Conservation (phyloP, 2,113 vertebrate genomes). For the Tichodroma muraria region DNA sequence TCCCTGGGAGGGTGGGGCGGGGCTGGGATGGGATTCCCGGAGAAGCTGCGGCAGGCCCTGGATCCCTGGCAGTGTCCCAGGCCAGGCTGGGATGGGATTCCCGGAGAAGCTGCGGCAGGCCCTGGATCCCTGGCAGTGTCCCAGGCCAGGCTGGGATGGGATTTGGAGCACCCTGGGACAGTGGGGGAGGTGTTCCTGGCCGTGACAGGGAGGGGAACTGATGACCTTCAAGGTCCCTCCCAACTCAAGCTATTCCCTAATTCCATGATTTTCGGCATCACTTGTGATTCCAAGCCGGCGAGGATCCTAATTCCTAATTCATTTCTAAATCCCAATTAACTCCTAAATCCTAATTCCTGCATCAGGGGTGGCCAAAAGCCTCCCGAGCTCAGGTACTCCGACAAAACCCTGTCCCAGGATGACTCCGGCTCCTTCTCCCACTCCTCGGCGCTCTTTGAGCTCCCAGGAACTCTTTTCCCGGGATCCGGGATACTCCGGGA, state of each 20-base stretch:
- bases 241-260: background rate
- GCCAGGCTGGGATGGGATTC: background rate
- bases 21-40: background rate
- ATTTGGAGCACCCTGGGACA: background rate
- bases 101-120: background rate
- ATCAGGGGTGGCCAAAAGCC: background rate
- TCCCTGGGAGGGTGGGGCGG: background rate
- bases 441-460: background rate
- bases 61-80: background rate
- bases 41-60: background rate
- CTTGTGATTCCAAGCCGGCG: background rate
- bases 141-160: background rate
- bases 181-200: background rate
- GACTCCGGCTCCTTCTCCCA: background rate
- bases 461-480: background rate
- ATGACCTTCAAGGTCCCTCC: no score
- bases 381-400: background rate
- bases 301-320: background rate
- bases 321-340: background rate
- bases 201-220: fast-evolving
- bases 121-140: background rate
- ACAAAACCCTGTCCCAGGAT: background rate
- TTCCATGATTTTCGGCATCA: background rate
- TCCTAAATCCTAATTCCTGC: background rate
- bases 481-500: background rate